phyloP scores from a whole-genome alignment of 2,888 invertebrate species.

The Lapara coniferarum region DNA sequence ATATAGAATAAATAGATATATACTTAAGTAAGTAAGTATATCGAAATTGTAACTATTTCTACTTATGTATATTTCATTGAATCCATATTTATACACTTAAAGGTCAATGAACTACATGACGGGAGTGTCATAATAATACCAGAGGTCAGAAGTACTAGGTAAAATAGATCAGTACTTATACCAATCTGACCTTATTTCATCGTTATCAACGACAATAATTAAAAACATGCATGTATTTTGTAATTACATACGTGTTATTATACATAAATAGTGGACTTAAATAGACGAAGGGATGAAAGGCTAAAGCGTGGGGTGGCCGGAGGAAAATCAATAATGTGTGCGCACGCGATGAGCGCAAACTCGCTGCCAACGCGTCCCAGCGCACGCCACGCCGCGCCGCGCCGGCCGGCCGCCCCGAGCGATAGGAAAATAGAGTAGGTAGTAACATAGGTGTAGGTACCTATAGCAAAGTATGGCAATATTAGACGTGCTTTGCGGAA shows the following conservation, averaged over 20 bases:
- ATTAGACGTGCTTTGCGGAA: background rate
- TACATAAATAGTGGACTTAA: conserved; percentile 35
- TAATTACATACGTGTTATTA: conserved; percentile 27
- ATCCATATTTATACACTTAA: too few relatives aligned
- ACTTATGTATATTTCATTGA: too few relatives aligned
- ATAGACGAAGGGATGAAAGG: conserved; percentile 48
- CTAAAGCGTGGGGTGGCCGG: conserved; percentile 45
- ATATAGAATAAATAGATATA: too few relatives aligned
- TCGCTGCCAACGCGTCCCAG: conserved; percentile 37
- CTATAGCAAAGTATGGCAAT: background rate
- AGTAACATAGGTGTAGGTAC: background rate
- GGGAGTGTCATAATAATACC: too few relatives aligned
- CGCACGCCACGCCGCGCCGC: conserved; percentile 26
- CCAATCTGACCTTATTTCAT: background rate
- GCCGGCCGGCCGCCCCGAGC: conserved; percentile 1
- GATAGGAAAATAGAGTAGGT: conserved; percentile 18
- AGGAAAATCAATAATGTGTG: conserved; percentile 68
- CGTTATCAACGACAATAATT: background rate
- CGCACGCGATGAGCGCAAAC: conserved; percentile 71
- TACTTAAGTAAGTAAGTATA: too few relatives aligned
- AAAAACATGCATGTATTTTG: conserved; percentile 26
- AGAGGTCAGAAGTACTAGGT: too few relatives aligned
- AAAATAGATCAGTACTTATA: too few relatives aligned
- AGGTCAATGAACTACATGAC: too few relatives aligned
- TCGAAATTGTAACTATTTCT: too few relatives aligned